Evolutionary conservation across 2,888 invertebrate genomes (phyloP), one percentile per base, ranked within the genome.

Genomic region (Teinopalpus imperialis): DNA sequence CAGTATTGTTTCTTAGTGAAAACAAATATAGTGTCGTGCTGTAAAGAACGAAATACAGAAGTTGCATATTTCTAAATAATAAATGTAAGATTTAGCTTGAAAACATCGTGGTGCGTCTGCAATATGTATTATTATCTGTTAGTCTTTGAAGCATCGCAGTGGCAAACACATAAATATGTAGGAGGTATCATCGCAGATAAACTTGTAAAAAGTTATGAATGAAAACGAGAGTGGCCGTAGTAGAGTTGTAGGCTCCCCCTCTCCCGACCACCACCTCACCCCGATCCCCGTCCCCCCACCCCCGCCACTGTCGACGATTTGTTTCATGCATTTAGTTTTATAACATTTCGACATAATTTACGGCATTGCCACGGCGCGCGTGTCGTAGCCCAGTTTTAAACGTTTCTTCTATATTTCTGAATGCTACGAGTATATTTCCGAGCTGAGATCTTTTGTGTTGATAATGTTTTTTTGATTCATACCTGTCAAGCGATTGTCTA

Each of bases 151-250:
- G 51, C 61, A 58, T 69, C 63, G 62, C 72, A 76, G 75, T 76
- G 72, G 74, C 82, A 83, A 85, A 86, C 81, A 83, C 79, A 87
- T 87, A 87, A 86, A 86, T 86, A 87, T 86, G 85, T 81, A 85
- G 76, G 73, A 85, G 81, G 81, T 81, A 83, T 85, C 76, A 78
- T 73, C 72, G 62, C 85, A 87, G 86, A 87, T 87, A 87, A 88
- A 87, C 85, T 88, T 87, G 85, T 85, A 88, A 89, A 89, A 89
- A 89, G 89, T 89, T 89, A 89, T 89, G 89, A 89, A 89, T 89
- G 89, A 88, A 89, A 87, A 78, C 73, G 87, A 88, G 86, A 87
- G 88, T 85, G 82, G 62, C 51, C 82, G 87, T 86, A 87, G 87
- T 88, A 79, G 76, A 82, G 81, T 83, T 82, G 85, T 85, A 81